A percentile compares a stretch with the other conserved stretches of the same genome.
phyloP scores from a whole-genome alignment of 2,113 vertebrate genomes.

The Zosterops borbonicus region DNA sequence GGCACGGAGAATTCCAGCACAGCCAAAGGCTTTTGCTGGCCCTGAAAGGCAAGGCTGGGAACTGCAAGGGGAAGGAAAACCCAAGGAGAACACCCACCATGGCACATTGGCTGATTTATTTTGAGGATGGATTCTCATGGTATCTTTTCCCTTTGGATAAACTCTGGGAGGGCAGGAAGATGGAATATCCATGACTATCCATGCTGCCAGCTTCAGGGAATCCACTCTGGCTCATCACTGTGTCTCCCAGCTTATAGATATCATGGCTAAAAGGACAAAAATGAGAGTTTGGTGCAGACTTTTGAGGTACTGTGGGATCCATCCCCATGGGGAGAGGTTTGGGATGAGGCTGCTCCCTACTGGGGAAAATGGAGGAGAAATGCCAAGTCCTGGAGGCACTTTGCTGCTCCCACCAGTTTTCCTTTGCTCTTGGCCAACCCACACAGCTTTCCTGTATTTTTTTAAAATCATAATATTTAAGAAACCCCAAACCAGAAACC shows the following conservation, averaged over 20 bases:
- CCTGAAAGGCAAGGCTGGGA: conserved; percentile 17
- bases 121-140: accelerated
- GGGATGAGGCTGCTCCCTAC: background rate
- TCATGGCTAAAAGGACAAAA: background rate
- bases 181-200: accelerated
- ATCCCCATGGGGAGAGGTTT: background rate
- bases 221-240: accelerated
- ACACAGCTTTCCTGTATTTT: background rate
- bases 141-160: background rate
- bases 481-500: background rate
- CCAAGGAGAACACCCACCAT: accelerated
- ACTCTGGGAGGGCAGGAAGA: background rate
- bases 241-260: accelerated
- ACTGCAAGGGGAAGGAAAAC: background rate
- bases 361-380: background rate
- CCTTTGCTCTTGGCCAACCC: background rate
- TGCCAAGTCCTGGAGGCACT: background rate
- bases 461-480: background rate
- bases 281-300: accelerated
- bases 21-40: conserved; percentile 22
- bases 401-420: background rate
- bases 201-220: accelerated
- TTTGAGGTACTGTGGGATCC: background rate
- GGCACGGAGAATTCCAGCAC: accelerated
- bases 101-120: accelerated